Evolutionary conservation across 1,140 invertebrate genomes (phyloP).

Genomic region (Drusus annulatus): DNA sequence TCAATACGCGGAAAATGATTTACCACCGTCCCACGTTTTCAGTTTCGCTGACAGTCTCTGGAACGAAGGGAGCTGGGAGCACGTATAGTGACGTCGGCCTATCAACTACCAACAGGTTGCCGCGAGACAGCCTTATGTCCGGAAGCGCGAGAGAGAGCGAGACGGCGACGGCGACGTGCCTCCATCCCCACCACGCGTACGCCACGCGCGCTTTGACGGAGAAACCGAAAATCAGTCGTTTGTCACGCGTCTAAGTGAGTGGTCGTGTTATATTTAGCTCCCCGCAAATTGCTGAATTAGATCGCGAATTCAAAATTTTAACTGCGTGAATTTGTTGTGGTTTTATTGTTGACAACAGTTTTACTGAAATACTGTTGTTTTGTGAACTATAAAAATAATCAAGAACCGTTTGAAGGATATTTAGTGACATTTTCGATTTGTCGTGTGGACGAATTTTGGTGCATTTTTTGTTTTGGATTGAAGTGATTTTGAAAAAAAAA

Average conservation of each 20-base stretch:
- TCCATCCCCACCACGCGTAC: constrained; percentile 30
- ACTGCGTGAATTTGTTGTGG: too few relatives aligned
- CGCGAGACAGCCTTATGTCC: constrained; percentile 15
- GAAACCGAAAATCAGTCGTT: constrained; percentile 1
- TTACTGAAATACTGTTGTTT: too few relatives aligned
- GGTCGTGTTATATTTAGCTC: not conserved
- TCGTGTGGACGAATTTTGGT: constrained; percentile 1
- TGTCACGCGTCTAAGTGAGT: not conserved
- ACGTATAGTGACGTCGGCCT: constrained; percentile 26
- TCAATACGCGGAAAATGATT: too few relatives aligned
- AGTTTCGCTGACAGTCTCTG: constrained; percentile 8
- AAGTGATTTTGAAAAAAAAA: constrained; percentile 39
- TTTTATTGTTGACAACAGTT: not conserved
- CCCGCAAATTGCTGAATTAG: too few relatives aligned
- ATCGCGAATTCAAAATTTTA: constrained; percentile 10
- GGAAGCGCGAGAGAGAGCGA: constrained; percentile 6
- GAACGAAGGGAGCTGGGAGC: constrained; percentile 38
- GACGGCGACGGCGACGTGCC: constrained; percentile 26
- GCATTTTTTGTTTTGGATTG: not conserved
- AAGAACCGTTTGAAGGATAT: not conserved
- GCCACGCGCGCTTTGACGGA: constrained; percentile 27
- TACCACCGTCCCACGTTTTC: not conserved
- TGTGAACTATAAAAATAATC: not conserved
- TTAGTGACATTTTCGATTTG: constrained; percentile 20
- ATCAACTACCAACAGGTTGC: constrained; percentile 33